Evolutionary conservation across 2,888 invertebrate species (phyloP), one percentile per base, ranked within the genome.

Genomic region (Rutpela maculata): DNA sequence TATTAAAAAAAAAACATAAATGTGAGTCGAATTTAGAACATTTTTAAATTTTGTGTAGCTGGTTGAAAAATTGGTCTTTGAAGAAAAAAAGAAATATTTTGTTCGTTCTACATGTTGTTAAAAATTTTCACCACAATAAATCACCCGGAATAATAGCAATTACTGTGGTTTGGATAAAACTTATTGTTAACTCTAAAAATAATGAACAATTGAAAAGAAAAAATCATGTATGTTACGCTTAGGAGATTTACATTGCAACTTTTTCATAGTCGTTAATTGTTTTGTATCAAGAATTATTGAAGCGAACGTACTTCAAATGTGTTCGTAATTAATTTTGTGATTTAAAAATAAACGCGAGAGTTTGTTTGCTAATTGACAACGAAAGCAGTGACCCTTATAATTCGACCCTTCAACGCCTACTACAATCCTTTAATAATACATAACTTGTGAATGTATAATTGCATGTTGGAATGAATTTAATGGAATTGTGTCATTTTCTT

Each of bases 401-500:
- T 50, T 50, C 50, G 50, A n/a, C 50, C 50, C n/a, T 50, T 50
- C n/a, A 50, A n/a, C n/a, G 50, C 50, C 50, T n/a, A 50, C 50
- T n/a, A 50, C 50, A n/a, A 5, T 12, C 4, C 50, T 50, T 50
- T 50, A 50, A 17, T 50, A 50, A 50, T 15, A 50, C 50, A 50
- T n/a, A 50, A 50, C 50, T 50, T 50, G n/a, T 50, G n/a, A n/a
- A 50, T 50, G 50, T 50, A 50, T 50, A 15, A 43, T 43, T 43
- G 43, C 12, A 15, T 35, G 31, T 35, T 35, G 31, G 31, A 35
- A 35, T 35, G 31, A 35, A 9, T 35, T 35, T 35, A 35, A 35
- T 35, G 6, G 31, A 35, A 35, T 35, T 9, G 31, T 9, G 7
- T 35, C 31, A 35, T 35, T 7, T 6, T 35, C 31, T 35, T 35